Percentiles rank a stretch among this genome's conserved stretches.
Evolutionary conservation across 1,140 invertebrate species (phyloP).

Genomic region (Macrosteles quadrilineatus): DNA sequence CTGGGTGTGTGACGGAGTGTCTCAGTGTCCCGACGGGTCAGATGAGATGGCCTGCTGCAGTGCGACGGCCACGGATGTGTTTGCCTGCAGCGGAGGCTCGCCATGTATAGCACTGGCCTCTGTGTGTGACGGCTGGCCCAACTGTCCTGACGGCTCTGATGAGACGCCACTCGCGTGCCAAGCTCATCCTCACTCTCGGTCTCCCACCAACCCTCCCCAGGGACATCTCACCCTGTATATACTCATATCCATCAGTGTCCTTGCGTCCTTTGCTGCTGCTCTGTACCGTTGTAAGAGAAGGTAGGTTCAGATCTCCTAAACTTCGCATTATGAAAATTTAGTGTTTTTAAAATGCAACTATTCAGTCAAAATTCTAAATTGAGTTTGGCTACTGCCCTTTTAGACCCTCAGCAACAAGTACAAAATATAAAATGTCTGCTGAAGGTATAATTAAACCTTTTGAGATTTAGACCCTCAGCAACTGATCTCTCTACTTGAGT

Average conservation of each 20-base stretch:
- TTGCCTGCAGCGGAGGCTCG: slow-evolving; percentile 58
- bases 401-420: too few species aligned
- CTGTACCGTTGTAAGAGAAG: slow-evolving; percentile 34
- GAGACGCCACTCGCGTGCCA: slow-evolving; percentile 52
- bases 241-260: slow-evolving; percentile 52
- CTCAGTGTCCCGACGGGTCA: slow-evolving; percentile 75
- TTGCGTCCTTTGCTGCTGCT: slow-evolving; percentile 46
- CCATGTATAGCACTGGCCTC: slow-evolving; percentile 58
- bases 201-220: slow-evolving; percentile 10
- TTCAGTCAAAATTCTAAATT: too few species aligned
- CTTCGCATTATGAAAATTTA: too few species aligned
- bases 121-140: slow-evolving; percentile 65
- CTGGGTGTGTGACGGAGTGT: slow-evolving; percentile 64
- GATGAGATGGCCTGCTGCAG: slow-evolving; percentile 63
- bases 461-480: too few species aligned
- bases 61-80: slow-evolving; percentile 49
- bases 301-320: slow-evolving; percentile 30
- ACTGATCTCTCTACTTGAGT: too few species aligned
- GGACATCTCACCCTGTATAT: slow-evolving; percentile 36
- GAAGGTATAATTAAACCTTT: too few species aligned
- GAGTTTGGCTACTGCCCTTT: too few species aligned
- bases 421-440: too few species aligned
- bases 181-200: neutral
- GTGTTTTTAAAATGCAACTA: too few species aligned
- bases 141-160: slow-evolving; percentile 73